A percentile compares a stretch with the other conserved stretches of the same genome.
Evolutionary conservation across 2,888 invertebrate species (phyloP).

Genomic region (Tridacna gigas): DNA sequence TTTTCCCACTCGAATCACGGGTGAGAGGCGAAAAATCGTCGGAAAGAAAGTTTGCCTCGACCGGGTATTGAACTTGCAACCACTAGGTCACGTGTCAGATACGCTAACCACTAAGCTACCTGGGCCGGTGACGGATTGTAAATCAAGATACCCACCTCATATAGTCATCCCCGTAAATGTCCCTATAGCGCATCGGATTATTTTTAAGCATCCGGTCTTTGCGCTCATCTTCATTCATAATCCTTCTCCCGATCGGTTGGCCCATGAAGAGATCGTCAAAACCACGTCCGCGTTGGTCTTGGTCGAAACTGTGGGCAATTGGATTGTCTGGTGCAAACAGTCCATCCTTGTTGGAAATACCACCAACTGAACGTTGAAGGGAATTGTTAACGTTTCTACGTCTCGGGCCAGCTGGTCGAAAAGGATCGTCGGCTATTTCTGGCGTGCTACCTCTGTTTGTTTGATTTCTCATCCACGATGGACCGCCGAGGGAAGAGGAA

Average conservation of each 20-base stretch:
- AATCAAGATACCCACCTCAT: constrained; percentile 28
- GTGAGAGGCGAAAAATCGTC: no score
- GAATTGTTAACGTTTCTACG: not conserved
- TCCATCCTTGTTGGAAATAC: not conserved
- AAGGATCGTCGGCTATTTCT: constrained; percentile 4
- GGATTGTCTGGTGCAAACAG: not conserved
- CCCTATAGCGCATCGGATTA: constrained; percentile 33
- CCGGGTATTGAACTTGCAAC: no score
- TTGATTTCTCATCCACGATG: constrained; percentile 9
- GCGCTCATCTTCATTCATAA: not conserved
- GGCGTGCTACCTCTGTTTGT: not conserved
- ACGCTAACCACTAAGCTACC: no score
- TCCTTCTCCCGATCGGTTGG: not conserved
- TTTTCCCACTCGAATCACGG: no score
- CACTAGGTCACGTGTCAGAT: no score
- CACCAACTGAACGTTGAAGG: not conserved
- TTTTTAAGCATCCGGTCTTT: constrained; percentile 12
- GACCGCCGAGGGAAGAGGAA: not conserved
- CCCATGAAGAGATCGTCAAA: not conserved
- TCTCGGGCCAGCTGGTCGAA: not conserved
- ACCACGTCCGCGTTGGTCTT: not conserved
- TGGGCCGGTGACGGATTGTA: no score
- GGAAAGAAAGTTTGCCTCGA: no score
- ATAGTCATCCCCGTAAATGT: constrained; percentile 38
- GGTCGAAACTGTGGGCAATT: not conserved